A percentile compares a stretch with the other conserved stretches of the same genome.
phyloP scores from a whole-genome alignment of 1,140 invertebrate species.

The Drosophila orena region DNA sequence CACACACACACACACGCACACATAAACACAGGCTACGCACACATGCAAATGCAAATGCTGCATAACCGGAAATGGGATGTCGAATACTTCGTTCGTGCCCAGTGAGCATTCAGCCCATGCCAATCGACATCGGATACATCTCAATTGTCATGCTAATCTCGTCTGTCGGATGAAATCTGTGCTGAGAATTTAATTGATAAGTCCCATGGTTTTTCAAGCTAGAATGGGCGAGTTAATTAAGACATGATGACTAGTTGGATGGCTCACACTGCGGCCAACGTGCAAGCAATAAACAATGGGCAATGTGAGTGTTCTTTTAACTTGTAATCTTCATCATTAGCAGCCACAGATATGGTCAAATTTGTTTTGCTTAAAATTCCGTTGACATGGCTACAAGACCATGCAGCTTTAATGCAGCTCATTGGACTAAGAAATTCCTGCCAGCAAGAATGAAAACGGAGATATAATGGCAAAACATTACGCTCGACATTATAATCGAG shows the following conservation, averaged over 20 bases:
- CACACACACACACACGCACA: constrained; percentile 2
- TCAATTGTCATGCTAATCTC: constrained; percentile 39
- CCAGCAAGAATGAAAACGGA: background rate
- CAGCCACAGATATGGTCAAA: no score
- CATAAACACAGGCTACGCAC: background rate
- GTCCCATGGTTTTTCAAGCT: background rate
- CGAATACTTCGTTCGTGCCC: constrained; percentile 36
- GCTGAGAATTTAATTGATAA: constrained; percentile 38
- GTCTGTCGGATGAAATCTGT: constrained; percentile 10
- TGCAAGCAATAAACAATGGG: no score
- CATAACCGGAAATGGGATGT: constrained; percentile 33
- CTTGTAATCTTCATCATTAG: no score
- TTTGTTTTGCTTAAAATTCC: background rate
- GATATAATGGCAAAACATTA: constrained; percentile 7
- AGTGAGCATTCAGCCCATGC: constrained; percentile 23
- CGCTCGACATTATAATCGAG: constrained; percentile 45
- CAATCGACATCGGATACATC: constrained; percentile 7
- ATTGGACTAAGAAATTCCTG: background rate
- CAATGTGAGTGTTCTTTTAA: no score
- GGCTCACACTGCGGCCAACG: no score
- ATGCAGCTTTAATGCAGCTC: constrained; percentile 9
- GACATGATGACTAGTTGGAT: background rate
- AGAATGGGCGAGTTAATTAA: background rate
- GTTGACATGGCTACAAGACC: background rate
- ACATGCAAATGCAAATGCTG: background rate